Conservation (phyloP, 2,888 invertebrate species). For the Idaea biselata region DNA sequence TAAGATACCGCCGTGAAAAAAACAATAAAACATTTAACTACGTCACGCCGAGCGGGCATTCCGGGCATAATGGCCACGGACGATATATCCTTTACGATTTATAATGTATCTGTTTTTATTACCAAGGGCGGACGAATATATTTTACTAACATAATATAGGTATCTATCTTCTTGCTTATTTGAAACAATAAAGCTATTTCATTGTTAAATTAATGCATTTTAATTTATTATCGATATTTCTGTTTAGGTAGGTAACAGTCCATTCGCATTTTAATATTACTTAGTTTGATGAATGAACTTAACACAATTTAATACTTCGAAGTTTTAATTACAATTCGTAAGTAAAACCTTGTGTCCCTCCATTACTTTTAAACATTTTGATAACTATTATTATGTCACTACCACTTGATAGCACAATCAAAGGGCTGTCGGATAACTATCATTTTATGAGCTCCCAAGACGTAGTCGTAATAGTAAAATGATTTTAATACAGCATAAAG, state of each 20-base stretch:
- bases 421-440: slow-evolving; percentile 33
- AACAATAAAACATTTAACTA: slow-evolving; percentile 72
- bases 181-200: slow-evolving; percentile 9
- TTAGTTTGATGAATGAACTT: too few relatives aligned
- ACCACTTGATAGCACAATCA: background rate
- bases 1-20: slow-evolving; percentile 60
- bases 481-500: slow-evolving; percentile 68
- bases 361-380: background rate
- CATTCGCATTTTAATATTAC: background rate
- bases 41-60: slow-evolving; percentile 62
- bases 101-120: slow-evolving; percentile 72
- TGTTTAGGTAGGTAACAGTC: background rate
- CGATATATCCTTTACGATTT: slow-evolving; percentile 69
- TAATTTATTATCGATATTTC: slow-evolving; percentile 7
- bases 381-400: background rate
- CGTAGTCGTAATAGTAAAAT: slow-evolving; percentile 73
- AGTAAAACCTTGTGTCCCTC: background rate
- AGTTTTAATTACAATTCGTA: too few relatives aligned
- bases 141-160: slow-evolving; percentile 13
- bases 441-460: slow-evolving; percentile 63
- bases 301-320: too few relatives aligned
- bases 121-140: slow-evolving; percentile 51
- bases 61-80: slow-evolving; percentile 58
- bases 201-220: slow-evolving; percentile 3
- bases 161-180: slow-evolving; percentile 7